Evolutionary conservation across 1,140 invertebrate genomes (phyloP).

Genomic region (Dendrolimus kikuchii): DNA sequence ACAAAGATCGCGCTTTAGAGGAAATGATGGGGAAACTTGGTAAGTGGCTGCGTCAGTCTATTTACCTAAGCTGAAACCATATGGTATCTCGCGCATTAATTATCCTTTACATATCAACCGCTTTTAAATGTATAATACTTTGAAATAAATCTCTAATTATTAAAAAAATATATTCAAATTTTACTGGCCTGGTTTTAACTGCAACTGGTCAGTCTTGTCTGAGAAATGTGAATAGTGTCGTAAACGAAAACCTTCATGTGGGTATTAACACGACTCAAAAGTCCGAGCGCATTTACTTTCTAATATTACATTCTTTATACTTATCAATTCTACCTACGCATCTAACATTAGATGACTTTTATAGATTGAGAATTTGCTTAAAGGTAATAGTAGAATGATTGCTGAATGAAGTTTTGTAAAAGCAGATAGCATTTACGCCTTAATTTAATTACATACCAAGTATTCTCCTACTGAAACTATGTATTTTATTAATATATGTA

Average conservation of each 20-base stretch:
- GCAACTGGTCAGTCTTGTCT: constrained; percentile 21
- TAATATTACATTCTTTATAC: constrained; percentile 3
- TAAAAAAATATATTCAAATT: neutral
- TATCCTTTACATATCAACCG: too few species aligned
- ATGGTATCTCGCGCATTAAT: constrained; percentile 27
- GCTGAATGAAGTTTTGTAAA: too few species aligned
- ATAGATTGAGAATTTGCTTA: too few species aligned
- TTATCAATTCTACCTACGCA: too few species aligned
- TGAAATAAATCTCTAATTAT: too few species aligned
- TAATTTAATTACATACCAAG: too few species aligned
- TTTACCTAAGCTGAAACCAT: constrained; percentile 21
- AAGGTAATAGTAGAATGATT: too few species aligned
- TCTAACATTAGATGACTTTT: too few species aligned
- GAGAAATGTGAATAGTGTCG: constrained; percentile 13
- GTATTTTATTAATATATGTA: too few species aligned
- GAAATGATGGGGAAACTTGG: constrained; percentile 79
- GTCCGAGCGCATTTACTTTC: constrained; percentile 15
- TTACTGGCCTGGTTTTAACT: constrained; percentile 20
- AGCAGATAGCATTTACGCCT: too few species aligned
- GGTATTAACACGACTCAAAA: constrained; percentile 8
- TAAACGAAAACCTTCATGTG: constrained; percentile 16
- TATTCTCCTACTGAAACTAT: too few species aligned
- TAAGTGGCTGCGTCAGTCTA: constrained; percentile 42
- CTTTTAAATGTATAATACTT: too few species aligned
- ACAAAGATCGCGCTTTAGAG: constrained; percentile 77